Evolutionary conservation across 2,113 vertebrate species (phyloP).

Genomic region (Desmodus rotundus): DNA sequence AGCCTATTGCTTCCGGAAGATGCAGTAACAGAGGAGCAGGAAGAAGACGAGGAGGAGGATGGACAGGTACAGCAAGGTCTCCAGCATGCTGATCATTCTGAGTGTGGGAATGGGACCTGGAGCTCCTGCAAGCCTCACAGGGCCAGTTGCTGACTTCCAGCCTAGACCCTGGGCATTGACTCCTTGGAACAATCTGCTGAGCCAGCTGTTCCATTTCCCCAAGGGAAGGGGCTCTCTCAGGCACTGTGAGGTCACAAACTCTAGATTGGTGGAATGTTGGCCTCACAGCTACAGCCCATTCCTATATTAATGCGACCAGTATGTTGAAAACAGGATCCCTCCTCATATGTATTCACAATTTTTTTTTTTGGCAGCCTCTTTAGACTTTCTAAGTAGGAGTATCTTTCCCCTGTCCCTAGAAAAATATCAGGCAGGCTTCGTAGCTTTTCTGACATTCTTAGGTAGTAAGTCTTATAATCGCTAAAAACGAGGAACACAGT

Average conservation of each 20-base stretch:
- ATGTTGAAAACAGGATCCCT: background rate
- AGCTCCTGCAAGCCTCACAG: background rate
- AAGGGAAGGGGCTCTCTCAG: background rate
- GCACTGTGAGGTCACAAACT: conserved; percentile 31
- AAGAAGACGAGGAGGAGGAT: background rate
- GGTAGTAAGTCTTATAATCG: background rate
- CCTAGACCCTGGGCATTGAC: background rate
- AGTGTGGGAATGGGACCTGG: background rate
- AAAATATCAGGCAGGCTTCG: background rate
- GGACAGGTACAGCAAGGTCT: background rate
- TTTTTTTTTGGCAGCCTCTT: background rate
- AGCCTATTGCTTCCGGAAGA: background rate
- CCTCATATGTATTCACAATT: background rate
- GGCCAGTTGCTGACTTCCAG: background rate
- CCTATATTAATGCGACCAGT: background rate
- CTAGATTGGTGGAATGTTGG: background rate
- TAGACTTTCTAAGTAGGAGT: background rate
- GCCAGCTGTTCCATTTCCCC: background rate
- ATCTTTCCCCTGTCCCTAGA: background rate
- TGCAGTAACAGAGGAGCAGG: background rate
- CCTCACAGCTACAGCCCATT: background rate
- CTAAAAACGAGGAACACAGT: background rate
- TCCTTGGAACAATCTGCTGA: background rate
- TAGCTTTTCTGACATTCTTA: background rate
- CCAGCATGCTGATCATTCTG: background rate